These are phyloP conservation scores for Perccottus glenii DNA, from an alignment of 2,113 vertebrate species.

Conservation along the genomic window DNA sequence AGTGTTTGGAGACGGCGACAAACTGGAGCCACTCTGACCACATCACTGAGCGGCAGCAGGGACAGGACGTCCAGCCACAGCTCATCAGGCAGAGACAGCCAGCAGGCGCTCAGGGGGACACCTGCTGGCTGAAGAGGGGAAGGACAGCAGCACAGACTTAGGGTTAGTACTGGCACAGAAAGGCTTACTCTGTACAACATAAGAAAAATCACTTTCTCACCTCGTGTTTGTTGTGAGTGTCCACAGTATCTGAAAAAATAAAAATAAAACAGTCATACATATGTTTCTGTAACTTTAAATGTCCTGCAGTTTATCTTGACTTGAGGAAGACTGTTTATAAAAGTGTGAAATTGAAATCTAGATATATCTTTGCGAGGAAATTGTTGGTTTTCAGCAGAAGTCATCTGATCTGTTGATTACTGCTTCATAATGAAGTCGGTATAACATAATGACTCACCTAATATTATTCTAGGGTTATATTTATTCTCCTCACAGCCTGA, in stretches of 20 bases:
- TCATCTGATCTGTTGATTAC: conserved; percentile 19
- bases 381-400: background rate
- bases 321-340: conserved; percentile 6
- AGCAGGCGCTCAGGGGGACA: conserved; percentile 22
- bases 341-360: conserved; percentile 24
- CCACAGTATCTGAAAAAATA: background rate
- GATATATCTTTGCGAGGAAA: background rate
- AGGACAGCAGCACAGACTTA: background rate
- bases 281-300: background rate
- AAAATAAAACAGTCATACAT: background rate
- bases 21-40: conserved; percentile 51
- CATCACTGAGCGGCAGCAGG: conserved; percentile 57
- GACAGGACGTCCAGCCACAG: conserved; percentile 69
- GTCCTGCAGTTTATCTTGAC: background rate
- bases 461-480: background rate
- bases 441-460: conserved; percentile 6
- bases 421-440: background rate
- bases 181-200: too few species aligned
- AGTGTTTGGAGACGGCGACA: conserved; percentile 60
- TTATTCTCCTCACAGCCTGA: background rate
- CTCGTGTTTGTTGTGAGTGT: background rate
- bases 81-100: conserved; percentile 73
- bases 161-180: background rate
- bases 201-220: too few species aligned
- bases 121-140: conserved; percentile 31